These are phyloP conservation scores for Antheraea mylitta DNA, from an alignment of 1,140 invertebrate species.

Conservation along the genomic window DNA sequence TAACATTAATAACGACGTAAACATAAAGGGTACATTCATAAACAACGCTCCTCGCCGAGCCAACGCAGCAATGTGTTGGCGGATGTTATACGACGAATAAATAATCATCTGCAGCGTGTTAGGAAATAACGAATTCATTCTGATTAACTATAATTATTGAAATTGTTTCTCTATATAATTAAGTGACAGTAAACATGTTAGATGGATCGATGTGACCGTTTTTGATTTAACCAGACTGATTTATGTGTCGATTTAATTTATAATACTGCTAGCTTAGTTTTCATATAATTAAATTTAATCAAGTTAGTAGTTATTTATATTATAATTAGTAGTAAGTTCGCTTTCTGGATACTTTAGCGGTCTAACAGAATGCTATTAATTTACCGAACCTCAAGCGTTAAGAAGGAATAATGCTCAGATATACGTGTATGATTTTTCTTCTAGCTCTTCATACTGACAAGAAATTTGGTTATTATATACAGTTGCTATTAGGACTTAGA, in stretches of 20 bases:
- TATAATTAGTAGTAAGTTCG: no score
- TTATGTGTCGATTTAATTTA: not conserved
- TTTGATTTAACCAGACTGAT: not conserved
- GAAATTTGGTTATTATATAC: no score
- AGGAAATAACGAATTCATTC: conserved; percentile 19
- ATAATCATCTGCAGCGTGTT: conserved; percentile 22
- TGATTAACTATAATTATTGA: conserved; percentile 1
- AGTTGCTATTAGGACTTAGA: no score
- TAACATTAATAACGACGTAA: conserved; percentile 1
- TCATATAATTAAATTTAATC: no score
- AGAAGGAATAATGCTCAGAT: no score
- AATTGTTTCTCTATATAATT: not conserved
- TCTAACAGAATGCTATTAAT: no score
- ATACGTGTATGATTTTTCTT: no score
- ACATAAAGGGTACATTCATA: not conserved
- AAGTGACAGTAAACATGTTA: not conserved
- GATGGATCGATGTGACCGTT: not conserved
- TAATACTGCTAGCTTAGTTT: no score
- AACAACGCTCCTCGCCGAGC: not conserved
- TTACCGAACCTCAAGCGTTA: no score
- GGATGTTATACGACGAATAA: conserved; percentile 26
- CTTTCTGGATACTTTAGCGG: no score
- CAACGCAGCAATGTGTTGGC: conserved; percentile 20
- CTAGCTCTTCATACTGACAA: no score
- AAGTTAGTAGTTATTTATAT: no score